Evolutionary conservation across 92 coral and sea anemone species (phyloP), one percentile per base, ranked within the genome.

Genomic region (Bergia puertoricense): DNA sequence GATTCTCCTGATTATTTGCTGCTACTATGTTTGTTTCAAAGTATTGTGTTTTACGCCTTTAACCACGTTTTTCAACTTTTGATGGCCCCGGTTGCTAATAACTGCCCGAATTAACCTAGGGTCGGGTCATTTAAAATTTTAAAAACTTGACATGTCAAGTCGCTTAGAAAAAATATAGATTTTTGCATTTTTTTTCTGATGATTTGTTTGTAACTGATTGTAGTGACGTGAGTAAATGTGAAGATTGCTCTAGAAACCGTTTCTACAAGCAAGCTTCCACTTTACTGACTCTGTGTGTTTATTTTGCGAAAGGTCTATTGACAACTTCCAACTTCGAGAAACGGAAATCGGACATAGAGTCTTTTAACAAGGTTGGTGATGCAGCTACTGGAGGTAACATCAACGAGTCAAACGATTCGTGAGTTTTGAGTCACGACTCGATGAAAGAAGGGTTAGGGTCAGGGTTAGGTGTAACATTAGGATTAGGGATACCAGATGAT

Each of bases 321-420:
- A 57, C 65, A 51, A 89, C 96, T 38, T 90, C 92, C 67, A 96
- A 94, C 50, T 92, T 77, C 82, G 86, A 80, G 77, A 90, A 92
- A 48, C 90, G 98, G 81, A 94, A 85, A 79, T 85, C 85, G n/a
- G 94, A 88, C 16, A 79, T 93, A 38, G 96, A 96, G 43, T 67
- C 81, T 36, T 96, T 96, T 85, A 96, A 96, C 92, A 93, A 94
- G 93, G 98, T 94, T 62, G 69, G 69, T 62, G 69, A 88, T 45
- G 76, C 38, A 13, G 59, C 11, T 56, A 1, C 16, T 10, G n/a
- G 59, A 2, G 18, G 2, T 54, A 54, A 13, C 59, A 54, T 13
- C 14, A 54, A 11, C 4, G 44, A 2, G 44, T 72, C 15, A 2
- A 37, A 11, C 38, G 20, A 68, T 68, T 39, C 18, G 9, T 38